Evolutionary conservation across 1,140 invertebrate genomes (phyloP).

Genomic region (Vollenhovia emeryi): DNA sequence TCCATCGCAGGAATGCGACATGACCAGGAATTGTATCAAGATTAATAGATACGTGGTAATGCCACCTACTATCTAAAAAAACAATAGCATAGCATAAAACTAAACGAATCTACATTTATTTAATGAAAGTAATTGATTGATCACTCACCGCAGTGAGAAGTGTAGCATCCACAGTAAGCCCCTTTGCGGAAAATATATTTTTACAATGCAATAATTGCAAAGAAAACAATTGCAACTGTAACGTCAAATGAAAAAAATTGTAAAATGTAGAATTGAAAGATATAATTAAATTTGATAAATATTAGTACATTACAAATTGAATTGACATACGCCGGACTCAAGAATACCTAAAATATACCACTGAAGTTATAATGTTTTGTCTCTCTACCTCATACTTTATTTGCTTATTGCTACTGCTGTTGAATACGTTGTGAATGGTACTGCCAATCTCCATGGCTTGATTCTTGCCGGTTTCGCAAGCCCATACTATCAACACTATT

Average conservation of each 20-base stretch:
- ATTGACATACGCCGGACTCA: neutral
- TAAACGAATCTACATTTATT: neutral
- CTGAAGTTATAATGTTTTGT: neutral
- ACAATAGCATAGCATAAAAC: no score
- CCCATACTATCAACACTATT: slow-evolving; percentile 70
- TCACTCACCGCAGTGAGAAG: slow-evolving; percentile 68
- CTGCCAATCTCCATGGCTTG: slow-evolving; percentile 68
- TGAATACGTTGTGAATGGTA: slow-evolving; percentile 73
- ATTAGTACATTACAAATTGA: neutral
- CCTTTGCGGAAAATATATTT: slow-evolving; percentile 71
- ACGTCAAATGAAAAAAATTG: slow-evolving; percentile 30
- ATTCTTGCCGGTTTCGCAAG: slow-evolving; percentile 76
- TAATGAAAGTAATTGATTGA: neutral
- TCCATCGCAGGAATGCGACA: neutral
- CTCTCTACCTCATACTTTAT: slow-evolving; percentile 78
- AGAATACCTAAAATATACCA: neutral
- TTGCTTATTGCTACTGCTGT: slow-evolving; percentile 66
- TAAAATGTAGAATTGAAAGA: neutral
- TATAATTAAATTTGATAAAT: slow-evolving; percentile 12
- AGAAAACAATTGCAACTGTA: slow-evolving; percentile 74
- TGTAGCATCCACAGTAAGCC: slow-evolving; percentile 62
- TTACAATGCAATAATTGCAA: slow-evolving; percentile 76
- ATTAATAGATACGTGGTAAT: neutral
- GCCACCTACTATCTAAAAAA: neutral
- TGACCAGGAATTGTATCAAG: neutral